Evolutionary conservation across 2,113 vertebrate species (phyloP).

Genomic region (Panurus biarmicus): DNA sequence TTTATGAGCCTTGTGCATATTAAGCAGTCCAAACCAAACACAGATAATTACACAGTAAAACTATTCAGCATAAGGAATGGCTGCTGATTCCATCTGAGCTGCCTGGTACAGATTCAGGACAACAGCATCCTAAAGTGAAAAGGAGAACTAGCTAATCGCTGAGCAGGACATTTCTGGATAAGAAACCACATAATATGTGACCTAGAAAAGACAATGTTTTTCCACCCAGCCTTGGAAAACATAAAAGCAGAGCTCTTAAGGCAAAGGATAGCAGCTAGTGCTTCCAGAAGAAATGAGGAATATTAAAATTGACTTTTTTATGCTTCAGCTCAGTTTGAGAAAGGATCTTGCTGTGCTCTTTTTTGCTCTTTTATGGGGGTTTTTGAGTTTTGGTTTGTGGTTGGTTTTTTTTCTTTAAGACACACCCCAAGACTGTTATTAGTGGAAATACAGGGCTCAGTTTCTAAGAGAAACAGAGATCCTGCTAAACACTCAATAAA

Average conservation of each 20-base stretch:
- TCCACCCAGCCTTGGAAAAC: neutral
- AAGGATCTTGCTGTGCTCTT: neutral
- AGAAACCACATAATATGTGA: neutral
- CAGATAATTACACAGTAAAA: neutral
- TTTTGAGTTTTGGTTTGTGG: neutral
- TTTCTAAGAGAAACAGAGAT: neutral
- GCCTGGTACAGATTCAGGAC: neutral
- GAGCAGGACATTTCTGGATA: neutral
- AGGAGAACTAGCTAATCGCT: neutral
- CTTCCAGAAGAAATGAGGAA: neutral
- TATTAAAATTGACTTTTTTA: neutral
- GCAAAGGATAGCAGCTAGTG: neutral
- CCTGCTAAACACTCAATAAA: neutral
- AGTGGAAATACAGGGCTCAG: neutral
- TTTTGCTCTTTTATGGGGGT: neutral
- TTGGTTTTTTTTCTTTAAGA: neutral
- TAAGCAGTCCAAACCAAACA: neutral
- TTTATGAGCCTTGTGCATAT: neutral
- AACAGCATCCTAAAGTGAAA: neutral
- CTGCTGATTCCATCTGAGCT: neutral
- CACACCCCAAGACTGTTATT: neutral
- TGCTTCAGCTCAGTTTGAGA: neutral
- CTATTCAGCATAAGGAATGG: neutral
- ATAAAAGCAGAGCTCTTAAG: neutral
- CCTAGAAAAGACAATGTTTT: neutral